Base-by-base conservation (phyloP, 2,113 vertebrate species). In the Spea multiplicata region DNA sequence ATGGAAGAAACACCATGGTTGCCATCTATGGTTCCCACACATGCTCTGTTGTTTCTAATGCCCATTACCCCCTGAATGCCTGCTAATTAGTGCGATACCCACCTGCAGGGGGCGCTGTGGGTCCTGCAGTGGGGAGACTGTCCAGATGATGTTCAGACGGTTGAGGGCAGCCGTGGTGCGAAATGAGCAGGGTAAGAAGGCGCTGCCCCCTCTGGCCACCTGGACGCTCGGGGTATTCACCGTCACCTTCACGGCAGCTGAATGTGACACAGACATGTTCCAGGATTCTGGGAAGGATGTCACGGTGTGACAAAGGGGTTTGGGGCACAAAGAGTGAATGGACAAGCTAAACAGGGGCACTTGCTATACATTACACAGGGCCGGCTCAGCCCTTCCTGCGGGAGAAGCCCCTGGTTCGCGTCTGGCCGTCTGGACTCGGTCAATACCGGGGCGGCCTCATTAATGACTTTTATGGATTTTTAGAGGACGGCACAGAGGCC, bases 61-160 rank as follows among this genome's bases (percentile, higher is more conserved):
- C 30, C 30, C 30, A 30, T 30, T 30, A 30, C 12, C 12, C 52
- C 52, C 52, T 8, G 6, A 55, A 55, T 55, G 3, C 52, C 52
- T 55, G 52, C 52, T 13, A 8, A 8, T 13, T 13, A 7, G 12
- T 55, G 52, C 6, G 50, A 53, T 61, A 76, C 55, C 14, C 81
- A 93, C 93, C 91, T 94, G 93, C 46, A 83, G 86, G 0, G 93
- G 93, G 5, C 52, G 82, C 13, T 83, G 78, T 3, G 90, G 91
- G 44, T 88, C 89, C 50, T 86, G 87, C 65, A 85, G 81, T 0
- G 92, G 91, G 7, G 88, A 86, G 76, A 92, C 68, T 0, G 91
- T 94, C 93, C 93, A 94, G 85, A 94, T 93, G 66, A 94, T 85
- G 81, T 90, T 94, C 83, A 94, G 92, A 44, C 87, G 89, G 75